Evolutionary conservation across 2,888 invertebrate species (phyloP), one percentile per base, ranked within the genome.

Genomic region (Hoplodrina ambigua): DNA sequence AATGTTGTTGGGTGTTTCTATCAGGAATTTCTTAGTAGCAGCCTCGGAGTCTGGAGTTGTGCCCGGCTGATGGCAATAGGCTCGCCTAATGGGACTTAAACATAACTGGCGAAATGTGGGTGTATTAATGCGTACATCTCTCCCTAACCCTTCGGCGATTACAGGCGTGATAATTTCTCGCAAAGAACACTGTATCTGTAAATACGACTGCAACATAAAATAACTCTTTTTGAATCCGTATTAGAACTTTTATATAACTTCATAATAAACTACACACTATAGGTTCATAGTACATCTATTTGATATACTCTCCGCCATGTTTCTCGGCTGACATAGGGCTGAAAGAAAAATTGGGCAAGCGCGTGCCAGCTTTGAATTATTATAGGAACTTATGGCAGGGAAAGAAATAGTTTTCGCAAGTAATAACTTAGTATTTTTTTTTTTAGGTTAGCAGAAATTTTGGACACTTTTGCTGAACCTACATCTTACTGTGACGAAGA

Each of bases 331-430:
- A 77, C 80, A 61, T 50, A 56, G 56, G 71, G 44, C 30, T 17
- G 15, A 68, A 71, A 57, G 76, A 72, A 68, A 72, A 72, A 72
- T 76, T 68, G 71, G 44, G 56, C 37, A 37, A 75, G 10, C 69
- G 71, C 71, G 71, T 76, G 71, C 69, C 76, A 68, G 71, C 69
- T 58, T 37, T 69, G 76, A 66, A 69, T 80, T 77, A 80, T 80
- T 77, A 80, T 64, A 58, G 30, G 20, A 75, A 75, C 61, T 75
- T 75, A 77, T 57, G 63, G 37, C 25, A 15, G 5, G 49, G 37
- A 15, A 58, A 55, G 41, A 77, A 68, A 80, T 64, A 69, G 63
- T 77, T 75, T 68, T 58, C 15, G 52, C 41, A 17, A 44, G 65
- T 66, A 33, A 78, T 60, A 74, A 54, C 50, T 49, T 44, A 50